Evolutionary conservation across 1,140 invertebrate species (phyloP).

Genomic region (Neuroterus valhalla): DNA sequence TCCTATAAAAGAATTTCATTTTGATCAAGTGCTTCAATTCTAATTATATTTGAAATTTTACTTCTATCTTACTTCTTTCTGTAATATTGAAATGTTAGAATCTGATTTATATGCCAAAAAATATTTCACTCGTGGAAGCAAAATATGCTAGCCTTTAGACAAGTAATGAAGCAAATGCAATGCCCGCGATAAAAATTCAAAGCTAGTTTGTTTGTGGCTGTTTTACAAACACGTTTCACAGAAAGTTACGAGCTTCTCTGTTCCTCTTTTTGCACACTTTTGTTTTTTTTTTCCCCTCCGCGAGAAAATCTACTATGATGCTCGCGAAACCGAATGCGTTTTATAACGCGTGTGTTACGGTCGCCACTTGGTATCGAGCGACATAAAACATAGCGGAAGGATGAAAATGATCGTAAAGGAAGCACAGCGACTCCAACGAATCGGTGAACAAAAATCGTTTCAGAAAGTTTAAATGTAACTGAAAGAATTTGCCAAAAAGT

Average conservation of each 20-base stretch:
- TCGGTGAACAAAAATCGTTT: background rate
- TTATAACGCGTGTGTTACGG: background rate
- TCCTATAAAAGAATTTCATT: too few relatives aligned
- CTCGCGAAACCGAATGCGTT: constrained; percentile 1
- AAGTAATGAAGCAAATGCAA: constrained; percentile 11
- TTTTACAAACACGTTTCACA: background rate
- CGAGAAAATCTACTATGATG: background rate
- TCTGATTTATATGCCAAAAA: background rate
- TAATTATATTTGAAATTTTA: too few relatives aligned
- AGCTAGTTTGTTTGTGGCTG: background rate
- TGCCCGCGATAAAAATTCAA: constrained; percentile 7
- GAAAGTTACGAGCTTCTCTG: background rate
- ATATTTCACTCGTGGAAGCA: background rate
- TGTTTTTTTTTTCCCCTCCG: background rate
- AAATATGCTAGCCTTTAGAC: background rate
- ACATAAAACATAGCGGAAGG: background rate
- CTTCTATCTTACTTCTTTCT: background rate
- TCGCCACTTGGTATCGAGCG: constrained; percentile 1
- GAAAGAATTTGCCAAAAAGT: background rate
- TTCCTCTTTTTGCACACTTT: background rate
- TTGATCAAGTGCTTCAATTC: too few relatives aligned
- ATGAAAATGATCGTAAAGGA: constrained; percentile 10
- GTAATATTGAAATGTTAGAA: background rate
- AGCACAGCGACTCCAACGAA: background rate
- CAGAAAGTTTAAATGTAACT: background rate